phyloP scores from a whole-genome alignment of 1,140 invertebrate species.

The Scaptomyza pallida region DNA sequence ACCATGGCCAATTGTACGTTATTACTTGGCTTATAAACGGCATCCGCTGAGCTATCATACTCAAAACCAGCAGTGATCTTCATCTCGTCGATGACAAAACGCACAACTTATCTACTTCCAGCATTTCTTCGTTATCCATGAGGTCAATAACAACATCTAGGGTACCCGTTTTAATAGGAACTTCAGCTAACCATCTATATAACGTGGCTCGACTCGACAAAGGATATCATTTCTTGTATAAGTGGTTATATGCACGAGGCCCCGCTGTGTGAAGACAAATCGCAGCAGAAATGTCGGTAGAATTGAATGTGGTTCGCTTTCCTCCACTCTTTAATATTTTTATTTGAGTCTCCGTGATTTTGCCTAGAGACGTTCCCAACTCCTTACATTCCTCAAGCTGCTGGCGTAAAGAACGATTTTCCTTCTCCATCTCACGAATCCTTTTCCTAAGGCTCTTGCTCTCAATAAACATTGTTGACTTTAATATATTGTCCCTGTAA shows the following conservation, averaged over 20 bases:
- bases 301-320: background rate
- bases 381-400: no score
- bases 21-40: no score
- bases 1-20: no score
- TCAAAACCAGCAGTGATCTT: no score
- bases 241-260: conserved; percentile 29
- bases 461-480: no score
- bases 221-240: conserved; percentile 24
- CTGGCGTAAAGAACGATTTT: no score
- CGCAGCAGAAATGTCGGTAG: conserved; percentile 1
- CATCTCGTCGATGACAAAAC: conserved; percentile 31
- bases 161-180: conserved; percentile 5
- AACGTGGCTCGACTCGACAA: conserved; percentile 6
- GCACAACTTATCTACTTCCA: conserved; percentile 16
- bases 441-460: no score
- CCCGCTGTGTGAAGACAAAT: conserved; percentile 17
- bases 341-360: no score
- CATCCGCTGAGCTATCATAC: no score
- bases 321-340: no score
- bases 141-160: background rate
- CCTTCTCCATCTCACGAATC: no score
- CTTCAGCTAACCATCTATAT: conserved; percentile 15
- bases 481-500: background rate
- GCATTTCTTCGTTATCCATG: background rate
- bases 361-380: no score